Base-by-base conservation (phyloP, 2,113 vertebrate genomes). In the Notechis scutatus region DNA sequence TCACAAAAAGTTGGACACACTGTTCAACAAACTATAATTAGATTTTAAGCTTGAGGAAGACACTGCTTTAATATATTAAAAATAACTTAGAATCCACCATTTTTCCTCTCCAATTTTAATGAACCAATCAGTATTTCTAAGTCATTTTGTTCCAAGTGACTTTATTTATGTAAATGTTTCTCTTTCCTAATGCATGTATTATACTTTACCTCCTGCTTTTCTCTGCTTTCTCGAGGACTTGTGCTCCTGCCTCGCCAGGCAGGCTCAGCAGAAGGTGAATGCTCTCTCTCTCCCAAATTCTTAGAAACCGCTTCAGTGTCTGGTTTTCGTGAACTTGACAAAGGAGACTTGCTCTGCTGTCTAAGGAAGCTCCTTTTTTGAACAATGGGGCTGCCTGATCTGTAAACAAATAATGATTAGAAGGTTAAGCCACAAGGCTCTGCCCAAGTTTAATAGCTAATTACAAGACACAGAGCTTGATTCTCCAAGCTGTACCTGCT, bases 401-500 rank as follows among this genome's bases (percentile, higher is more conserved):
- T 94, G 52, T 9, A 90, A 0, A 61, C 21, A 59, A n/a, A n/a
- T n/a, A 74, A 92, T 42, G 1, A 57, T 47, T 18, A 92, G 1
- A 50, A 8, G 11, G 24, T 47, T 85, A 45, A 89, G 24, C 42
- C 21, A 24, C 26, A 89, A 85, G 18, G 59, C 5, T 59, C 15
- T 59, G 52, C 24, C 29, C 69, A 57, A 26, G 7, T 74, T 34
- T 57, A 12, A 10, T 29, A 91, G n/a, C 59, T 91, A 24, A 8
- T 91, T 45, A 26, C 4, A 61, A 59, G 7, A 59, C 14, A 3
- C 23, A 45, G 8, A 21, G 93, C 94, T 94, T 94, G 18, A 20
- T 18, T 94, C 50, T 93, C 94, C 93, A 85, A 50, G 91, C 91
- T 94, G 90, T 97, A 97, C 97, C 97, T 96, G 97, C 97, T 97